A percentile compares a stretch with the other conserved stretches of the same genome.
Evolutionary conservation across 30 jellyfish, hydroid and myxozoan species (phyloP).

Genomic region (Chrysaora quinquecirrha): DNA sequence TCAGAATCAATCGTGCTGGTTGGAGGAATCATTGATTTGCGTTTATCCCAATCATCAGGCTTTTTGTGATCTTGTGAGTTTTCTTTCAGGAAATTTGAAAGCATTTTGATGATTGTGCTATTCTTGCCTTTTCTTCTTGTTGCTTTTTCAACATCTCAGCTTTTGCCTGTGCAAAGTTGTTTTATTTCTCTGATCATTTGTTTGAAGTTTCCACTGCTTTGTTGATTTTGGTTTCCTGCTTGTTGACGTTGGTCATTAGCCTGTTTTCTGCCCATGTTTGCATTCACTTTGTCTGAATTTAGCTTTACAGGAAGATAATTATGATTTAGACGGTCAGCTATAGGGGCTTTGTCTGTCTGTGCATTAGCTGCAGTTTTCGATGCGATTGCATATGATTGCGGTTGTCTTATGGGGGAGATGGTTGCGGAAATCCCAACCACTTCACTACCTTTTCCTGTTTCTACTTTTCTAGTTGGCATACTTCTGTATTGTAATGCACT

Average conservation of each 20-base stretch:
- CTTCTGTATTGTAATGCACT: neutral
- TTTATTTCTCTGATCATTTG: no score
- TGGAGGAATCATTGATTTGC: constrained; percentile 54
- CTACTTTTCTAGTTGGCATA: neutral
- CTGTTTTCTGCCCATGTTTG: neutral
- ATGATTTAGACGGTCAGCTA: neutral
- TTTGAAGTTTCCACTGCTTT: no score
- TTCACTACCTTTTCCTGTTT: neutral
- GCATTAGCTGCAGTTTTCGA: neutral
- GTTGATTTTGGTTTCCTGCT: no score
- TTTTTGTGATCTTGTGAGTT: constrained; percentile 11
- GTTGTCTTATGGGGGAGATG: constrained; percentile 30
- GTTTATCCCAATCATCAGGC: constrained; percentile 66
- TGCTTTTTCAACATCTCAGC: constrained; percentile 5
- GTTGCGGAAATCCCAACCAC: constrained; percentile 11
- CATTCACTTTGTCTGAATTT: constrained; percentile 4
- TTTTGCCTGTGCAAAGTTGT: constrained; percentile 55
- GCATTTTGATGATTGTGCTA: constrained; percentile 40
- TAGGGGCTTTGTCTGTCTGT: neutral
- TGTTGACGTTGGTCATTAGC: neutral
- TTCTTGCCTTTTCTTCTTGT: constrained; percentile 21
- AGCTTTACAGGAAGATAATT: neutral
- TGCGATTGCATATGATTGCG: neutral
- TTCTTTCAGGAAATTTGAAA: constrained; percentile 42
- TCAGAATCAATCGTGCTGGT: constrained; percentile 21